Evolutionary conservation across 2,888 invertebrate genomes (phyloP).

Genomic region (Neria commutata): DNA sequence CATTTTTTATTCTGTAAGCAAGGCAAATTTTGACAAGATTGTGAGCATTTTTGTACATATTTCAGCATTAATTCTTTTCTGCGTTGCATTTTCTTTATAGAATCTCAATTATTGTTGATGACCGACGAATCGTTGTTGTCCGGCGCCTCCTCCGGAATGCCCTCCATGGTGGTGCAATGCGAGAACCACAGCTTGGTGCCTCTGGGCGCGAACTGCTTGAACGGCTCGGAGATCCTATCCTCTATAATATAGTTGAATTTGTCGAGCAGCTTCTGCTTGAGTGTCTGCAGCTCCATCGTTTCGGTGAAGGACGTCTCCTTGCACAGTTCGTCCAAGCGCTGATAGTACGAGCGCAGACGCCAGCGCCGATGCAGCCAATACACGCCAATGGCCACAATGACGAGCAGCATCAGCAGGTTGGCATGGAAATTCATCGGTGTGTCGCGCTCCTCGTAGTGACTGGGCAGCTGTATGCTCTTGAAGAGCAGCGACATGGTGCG

Average conservation of each 20-base stretch:
- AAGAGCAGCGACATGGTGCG: slow-evolving; percentile 32
- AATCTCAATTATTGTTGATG: too few species aligned
- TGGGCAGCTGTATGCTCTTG: slow-evolving; percentile 28
- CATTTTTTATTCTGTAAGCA: too few species aligned
- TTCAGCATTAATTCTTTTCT: too few species aligned
- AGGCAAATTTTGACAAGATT: too few species aligned
- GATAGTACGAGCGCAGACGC: slow-evolving; percentile 24
- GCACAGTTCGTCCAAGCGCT: slow-evolving; percentile 20
- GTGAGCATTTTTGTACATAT: too few species aligned
- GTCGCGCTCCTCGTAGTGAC: slow-evolving; percentile 18
- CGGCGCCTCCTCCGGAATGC: too few species aligned
- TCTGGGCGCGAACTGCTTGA: too few species aligned
- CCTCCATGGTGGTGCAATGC: too few species aligned
- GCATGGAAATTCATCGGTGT: slow-evolving; percentile 21
- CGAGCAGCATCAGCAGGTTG: slow-evolving; percentile 18
- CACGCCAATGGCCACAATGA: slow-evolving; percentile 15
- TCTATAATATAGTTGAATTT: slow-evolving; percentile 25
- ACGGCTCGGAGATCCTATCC: slow-evolving; percentile 17
- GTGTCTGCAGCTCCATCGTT: slow-evolving; percentile 22
- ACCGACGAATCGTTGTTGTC: too few species aligned
- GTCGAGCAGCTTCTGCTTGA: slow-evolving; percentile 28
- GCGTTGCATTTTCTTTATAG: too few species aligned
- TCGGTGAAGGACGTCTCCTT: slow-evolving; percentile 26
- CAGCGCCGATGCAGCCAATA: slow-evolving; percentile 29
- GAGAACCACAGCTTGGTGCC: too few species aligned